Base-by-base conservation (phyloP, 2,888 invertebrate species). In the Spodoptera littoralis region DNA sequence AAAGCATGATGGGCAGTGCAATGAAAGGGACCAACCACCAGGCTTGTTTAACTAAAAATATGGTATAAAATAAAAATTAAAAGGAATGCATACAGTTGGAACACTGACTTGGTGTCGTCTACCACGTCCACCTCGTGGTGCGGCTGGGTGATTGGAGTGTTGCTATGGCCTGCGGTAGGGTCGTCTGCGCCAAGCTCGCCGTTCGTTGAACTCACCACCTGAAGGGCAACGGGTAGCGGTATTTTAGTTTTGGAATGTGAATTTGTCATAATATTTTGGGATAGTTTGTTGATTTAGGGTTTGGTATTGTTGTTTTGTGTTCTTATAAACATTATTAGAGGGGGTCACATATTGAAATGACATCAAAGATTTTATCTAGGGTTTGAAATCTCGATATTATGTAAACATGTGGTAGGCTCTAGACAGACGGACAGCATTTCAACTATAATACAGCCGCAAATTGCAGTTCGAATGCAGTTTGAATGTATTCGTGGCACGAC, bases 121-220 rank as follows among this genome's bases (percentile, higher is more conserved):
- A 98, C 97, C 88, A 98, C 97, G 93, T 99, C 99, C 76, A 98
- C 97, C 95, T 99, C 99, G 90, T 97, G 97, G 91, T 97, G 98
- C 76, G 96, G 97, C 90, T 97, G 98, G 80, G 99, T 98, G 91
- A 99, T 99, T 79, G 99, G 99, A 85, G 99, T 98, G 95, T 99
- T 99, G 92, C 99, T 99, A 95, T 99, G 98, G 71, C 98, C 99
- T 71, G 98, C 99, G 60, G 98, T 98, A 36, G 98, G 98, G 95
- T 99, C 99, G 92, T 99, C 99, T 77, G 97, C 97, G 13, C 98
- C 98, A 85, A 99, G 95, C 95, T 98, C 98, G 83, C 99, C 99
- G 95, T 99, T 99, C 79, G 99, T 99, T 77, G 99, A 99, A 94
- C 98, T 98, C 88, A 99, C 98, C 96, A 99, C 99, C 98, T 98